Base-by-base conservation (phyloP, 2,113 vertebrate genomes). In the Clarias magur region DNA sequence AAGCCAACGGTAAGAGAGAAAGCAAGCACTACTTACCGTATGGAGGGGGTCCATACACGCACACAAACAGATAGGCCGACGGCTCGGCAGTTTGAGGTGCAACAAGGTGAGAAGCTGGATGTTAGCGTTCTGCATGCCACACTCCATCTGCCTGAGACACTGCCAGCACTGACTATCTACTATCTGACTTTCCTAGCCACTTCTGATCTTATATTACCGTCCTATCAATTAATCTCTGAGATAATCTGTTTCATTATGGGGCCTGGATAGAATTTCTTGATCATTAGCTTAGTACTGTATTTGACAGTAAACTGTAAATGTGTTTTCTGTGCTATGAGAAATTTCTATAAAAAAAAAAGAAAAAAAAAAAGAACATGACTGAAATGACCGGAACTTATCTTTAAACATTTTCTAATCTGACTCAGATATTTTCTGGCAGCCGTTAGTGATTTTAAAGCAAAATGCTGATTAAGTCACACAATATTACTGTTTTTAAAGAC, bases 381-480 rank as follows among this genome's bases (percentile, higher is more conserved):
- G 34, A 34, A 8, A 59, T 59, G 27, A 70, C 67, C 54, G 25
- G 62, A 38, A 16, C 34, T 59, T 25, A 4, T 54, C 19, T 2
- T 19, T 56, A 7, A 63, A 62, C 13, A 19, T 72, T 21, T 85
- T 30, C 53, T 53, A 89, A 93, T 91, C 90, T 88, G 89, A 56
- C 53, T 79, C 13, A 75, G 78, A 87, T 92, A 88, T 93, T 95
- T 94, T 94, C 88, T 86, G 92, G 93, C 90, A 91, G 95, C 94
- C 96, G 98, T 99, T 99, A 99, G 98, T 99, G 94, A 96, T 96
- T 97, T 96, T 79, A 96, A 95, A 99, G 97, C 97, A 98, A 97
- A 97, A 97, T 94, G 97, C 97, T 95, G 95, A 96, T 98, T 98
- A 98, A 96, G 96, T 93, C 93, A 95, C 93, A 95, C 92, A 93